phyloP scores from a whole-genome alignment of 2,888 invertebrate genomes.

The Scelioninae gen. 1 region DNA sequence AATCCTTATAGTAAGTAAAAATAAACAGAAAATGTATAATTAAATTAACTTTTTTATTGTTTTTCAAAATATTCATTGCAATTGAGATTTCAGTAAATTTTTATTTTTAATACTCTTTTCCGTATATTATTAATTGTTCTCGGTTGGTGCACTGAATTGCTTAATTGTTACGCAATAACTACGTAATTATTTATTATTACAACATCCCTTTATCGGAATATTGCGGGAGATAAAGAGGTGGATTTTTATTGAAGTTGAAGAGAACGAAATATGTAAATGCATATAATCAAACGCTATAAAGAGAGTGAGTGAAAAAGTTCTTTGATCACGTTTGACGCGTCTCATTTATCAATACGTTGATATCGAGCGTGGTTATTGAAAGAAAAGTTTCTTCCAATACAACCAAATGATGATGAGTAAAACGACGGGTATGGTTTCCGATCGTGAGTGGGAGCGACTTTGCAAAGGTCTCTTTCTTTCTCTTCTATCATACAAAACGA shows the following conservation, averaged over 20 bases:
- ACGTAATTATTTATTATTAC: slow-evolving; percentile 42
- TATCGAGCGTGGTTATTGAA: slow-evolving; percentile 64
- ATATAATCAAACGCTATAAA: slow-evolving; percentile 56
- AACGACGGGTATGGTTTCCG: slow-evolving; percentile 66
- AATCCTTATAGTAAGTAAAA: too few relatives aligned
- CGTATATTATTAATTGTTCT: slow-evolving; percentile 18
- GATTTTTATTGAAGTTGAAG: slow-evolving; percentile 17
- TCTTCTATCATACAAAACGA: slow-evolving; percentile 63
- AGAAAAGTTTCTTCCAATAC: slow-evolving; percentile 64
- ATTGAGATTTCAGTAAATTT: too few relatives aligned
- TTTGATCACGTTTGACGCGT: slow-evolving; percentile 57
- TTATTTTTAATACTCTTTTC: too few relatives aligned
- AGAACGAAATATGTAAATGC: slow-evolving; percentile 52
- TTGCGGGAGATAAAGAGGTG: slow-evolving; percentile 13
- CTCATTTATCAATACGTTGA: slow-evolving; percentile 66
- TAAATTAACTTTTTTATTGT: too few relatives aligned
- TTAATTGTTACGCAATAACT: not conserved
- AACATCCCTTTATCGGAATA: slow-evolving; percentile 32
- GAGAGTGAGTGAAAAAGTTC: slow-evolving; percentile 49
- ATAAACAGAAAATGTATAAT: too few relatives aligned
- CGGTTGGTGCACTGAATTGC: not conserved
- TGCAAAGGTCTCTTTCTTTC: slow-evolving; percentile 69
- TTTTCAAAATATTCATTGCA: too few relatives aligned
- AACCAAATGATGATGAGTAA: slow-evolving; percentile 57
- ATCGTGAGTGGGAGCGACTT: slow-evolving; percentile 71